phyloP scores from a whole-genome alignment of 2,113 vertebrate genomes.

The Alexandromys fortis region DNA sequence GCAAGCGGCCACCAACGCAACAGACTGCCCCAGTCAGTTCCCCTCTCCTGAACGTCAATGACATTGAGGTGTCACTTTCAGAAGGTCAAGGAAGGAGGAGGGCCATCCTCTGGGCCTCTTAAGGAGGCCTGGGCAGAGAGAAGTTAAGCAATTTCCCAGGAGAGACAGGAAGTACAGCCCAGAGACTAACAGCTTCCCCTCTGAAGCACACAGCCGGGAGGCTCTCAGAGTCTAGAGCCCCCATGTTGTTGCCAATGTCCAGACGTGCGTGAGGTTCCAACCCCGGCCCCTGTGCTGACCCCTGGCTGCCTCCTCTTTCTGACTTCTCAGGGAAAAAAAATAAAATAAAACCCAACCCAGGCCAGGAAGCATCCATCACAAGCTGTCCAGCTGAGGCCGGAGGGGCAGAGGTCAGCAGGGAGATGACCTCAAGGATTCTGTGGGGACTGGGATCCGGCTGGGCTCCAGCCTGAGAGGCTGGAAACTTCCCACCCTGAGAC shows the following conservation, averaged over 20 bases:
- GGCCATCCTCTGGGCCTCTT: neutral
- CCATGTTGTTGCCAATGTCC: neutral
- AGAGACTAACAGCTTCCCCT: slow-evolving; percentile 40
- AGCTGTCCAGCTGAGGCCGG: slow-evolving; percentile 60
- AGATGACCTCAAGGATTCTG: slow-evolving; percentile 66
- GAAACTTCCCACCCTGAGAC: slow-evolving; percentile 74
- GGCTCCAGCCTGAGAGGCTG: slow-evolving; percentile 61
- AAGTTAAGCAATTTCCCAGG: neutral
- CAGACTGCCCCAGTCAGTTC: neutral
- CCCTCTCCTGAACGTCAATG: neutral
- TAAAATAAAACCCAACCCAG: slow-evolving; percentile 31
- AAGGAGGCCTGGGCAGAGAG: neutral
- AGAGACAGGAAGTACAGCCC: neutral
- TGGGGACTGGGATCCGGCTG: slow-evolving; percentile 65
- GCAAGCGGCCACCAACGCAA: neutral
- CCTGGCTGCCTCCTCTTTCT: slow-evolving; percentile 74
- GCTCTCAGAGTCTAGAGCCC: neutral
- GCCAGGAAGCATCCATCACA: slow-evolving; percentile 77
- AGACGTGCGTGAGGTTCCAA: slow-evolving; percentile 40
- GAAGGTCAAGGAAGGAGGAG: neutral
- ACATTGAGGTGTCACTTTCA: neutral
- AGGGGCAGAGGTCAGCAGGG: slow-evolving; percentile 71
- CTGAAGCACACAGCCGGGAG: neutral
- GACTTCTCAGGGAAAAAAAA: slow-evolving; percentile 56
- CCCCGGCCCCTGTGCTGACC: slow-evolving; percentile 59